phyloP scores from a whole-genome alignment of 1,140 invertebrate species.

The Zaprionus capensis region DNA sequence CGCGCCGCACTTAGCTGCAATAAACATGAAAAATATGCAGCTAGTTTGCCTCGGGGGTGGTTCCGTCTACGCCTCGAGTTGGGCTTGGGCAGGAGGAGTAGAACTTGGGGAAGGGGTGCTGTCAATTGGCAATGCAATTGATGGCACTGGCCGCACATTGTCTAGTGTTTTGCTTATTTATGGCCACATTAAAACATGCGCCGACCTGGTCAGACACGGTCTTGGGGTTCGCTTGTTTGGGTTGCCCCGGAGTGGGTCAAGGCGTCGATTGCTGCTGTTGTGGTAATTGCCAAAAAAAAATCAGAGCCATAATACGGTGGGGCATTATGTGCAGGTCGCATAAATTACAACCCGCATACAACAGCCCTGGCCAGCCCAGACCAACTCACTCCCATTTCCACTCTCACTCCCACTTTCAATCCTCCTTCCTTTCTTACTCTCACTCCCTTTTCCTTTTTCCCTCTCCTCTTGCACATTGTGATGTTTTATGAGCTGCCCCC shows the following conservation, averaged over 20 bases:
- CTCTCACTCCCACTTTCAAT: background rate
- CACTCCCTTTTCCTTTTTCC: background rate
- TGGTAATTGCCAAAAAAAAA: conserved; percentile 63
- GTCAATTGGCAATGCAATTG: conserved; percentile 63
- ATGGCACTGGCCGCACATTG: conserved; percentile 61
- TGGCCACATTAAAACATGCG: conserved; percentile 72
- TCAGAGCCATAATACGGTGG: conserved; percentile 60
- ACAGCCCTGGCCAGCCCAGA: background rate
- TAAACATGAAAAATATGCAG: conserved; percentile 70
- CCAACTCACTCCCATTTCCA: background rate
- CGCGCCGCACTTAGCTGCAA: conserved; percentile 50
- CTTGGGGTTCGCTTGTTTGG: background rate
- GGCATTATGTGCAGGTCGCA: conserved; percentile 43
- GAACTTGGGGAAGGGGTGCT: background rate
- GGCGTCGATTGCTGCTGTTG: conserved; percentile 69
- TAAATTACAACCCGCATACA: conserved; percentile 58
- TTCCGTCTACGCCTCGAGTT: conserved; percentile 7
- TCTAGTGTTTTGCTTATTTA: conserved; percentile 64
- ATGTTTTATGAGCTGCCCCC: conserved; percentile 65
- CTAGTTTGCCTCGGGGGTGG: conserved; percentile 35
- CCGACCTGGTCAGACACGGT: background rate
- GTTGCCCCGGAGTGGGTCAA: conserved; percentile 57
- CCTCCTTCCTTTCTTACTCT: background rate
- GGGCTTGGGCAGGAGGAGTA: background rate
- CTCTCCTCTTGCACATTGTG: conserved; percentile 35